phyloP scores from a whole-genome alignment of 2,888 invertebrate genomes.

The Resseliella maxima region DNA sequence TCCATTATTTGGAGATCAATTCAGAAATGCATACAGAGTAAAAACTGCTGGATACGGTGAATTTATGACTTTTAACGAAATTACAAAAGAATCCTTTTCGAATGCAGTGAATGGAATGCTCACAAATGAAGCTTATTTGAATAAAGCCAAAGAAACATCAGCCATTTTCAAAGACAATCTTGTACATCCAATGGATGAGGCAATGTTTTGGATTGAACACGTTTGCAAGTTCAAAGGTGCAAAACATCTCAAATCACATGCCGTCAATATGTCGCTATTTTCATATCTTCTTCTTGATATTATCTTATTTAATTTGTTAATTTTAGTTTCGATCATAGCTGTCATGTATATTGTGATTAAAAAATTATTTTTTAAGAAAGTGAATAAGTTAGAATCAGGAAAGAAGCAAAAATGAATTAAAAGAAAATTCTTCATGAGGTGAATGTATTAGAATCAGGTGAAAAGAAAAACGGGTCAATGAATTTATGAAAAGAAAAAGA shows the following conservation, averaged over 20 bases:
- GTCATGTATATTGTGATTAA: no score
- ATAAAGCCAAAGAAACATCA: constrained; percentile 68
- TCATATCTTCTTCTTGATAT: constrained; percentile 62
- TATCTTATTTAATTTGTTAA: no score
- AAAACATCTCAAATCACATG: constrained; percentile 65
- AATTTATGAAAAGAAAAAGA: no score
- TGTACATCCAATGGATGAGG: constrained; percentile 70
- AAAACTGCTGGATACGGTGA: constrained; percentile 66
- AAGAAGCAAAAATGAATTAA: no score
- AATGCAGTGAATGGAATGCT: constrained; percentile 65
- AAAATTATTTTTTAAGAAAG: no score
- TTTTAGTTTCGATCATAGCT: no score
- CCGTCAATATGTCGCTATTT: constrained; percentile 66
- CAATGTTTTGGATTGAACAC: constrained; percentile 74
- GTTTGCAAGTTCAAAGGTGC: constrained; percentile 68
- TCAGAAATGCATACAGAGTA: constrained; percentile 66
- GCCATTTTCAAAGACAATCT: constrained; percentile 70
- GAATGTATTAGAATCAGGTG: no score
- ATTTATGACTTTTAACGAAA: background rate
- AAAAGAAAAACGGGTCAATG: no score
- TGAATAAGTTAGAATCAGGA: no score
- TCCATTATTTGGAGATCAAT: constrained; percentile 68
- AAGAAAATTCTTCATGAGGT: no score
- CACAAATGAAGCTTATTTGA: constrained; percentile 65
- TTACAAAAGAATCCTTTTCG: constrained; percentile 63